Conservation (phyloP, 2,888 invertebrate genomes). For the Maniola hyperantus region DNA sequence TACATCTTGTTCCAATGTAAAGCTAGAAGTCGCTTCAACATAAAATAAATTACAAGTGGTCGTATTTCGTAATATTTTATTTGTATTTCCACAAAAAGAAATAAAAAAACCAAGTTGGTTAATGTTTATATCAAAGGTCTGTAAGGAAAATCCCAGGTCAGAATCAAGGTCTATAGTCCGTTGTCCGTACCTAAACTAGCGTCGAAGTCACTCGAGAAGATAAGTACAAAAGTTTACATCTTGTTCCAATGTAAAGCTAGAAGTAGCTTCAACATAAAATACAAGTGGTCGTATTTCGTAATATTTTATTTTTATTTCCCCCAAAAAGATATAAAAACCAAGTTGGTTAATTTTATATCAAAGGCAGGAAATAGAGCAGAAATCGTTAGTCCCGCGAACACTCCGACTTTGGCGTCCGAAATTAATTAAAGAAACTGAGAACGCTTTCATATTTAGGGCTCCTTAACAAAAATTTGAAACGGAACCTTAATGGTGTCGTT, state of each 20-base stretch:
- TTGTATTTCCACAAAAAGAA: neutral
- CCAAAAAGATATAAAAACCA: slow-evolving; percentile 1
- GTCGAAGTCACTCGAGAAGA: too few relatives aligned
- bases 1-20: neutral
- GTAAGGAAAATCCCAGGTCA: too few relatives aligned
- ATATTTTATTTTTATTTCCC: neutral
- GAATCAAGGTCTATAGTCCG: too few relatives aligned
- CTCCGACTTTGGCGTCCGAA: slow-evolving; percentile 17
- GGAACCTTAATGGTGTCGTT: slow-evolving; percentile 11
- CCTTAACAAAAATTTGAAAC: slow-evolving; percentile 1
- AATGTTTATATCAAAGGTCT: slow-evolving; percentile 19
- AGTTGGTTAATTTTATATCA: slow-evolving; percentile 15
- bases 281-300: neutral
- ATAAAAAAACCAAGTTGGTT: slow-evolving; percentile 10
- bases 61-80: neutral
- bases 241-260: neutral
- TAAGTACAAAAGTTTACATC: too few relatives aligned
- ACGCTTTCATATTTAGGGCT: slow-evolving; percentile 14
- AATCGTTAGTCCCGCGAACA: slow-evolving; percentile 13
- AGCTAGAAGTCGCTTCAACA: neutral
- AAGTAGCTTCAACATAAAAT: neutral
- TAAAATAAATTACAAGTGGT: neutral
- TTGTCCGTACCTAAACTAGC: too few relatives aligned
- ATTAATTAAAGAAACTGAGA: slow-evolving; percentile 20
- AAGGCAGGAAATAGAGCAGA: slow-evolving; percentile 19